phyloP scores from a whole-genome alignment of 1,140 invertebrate genomes.

The Tachypleus tridentatus region DNA sequence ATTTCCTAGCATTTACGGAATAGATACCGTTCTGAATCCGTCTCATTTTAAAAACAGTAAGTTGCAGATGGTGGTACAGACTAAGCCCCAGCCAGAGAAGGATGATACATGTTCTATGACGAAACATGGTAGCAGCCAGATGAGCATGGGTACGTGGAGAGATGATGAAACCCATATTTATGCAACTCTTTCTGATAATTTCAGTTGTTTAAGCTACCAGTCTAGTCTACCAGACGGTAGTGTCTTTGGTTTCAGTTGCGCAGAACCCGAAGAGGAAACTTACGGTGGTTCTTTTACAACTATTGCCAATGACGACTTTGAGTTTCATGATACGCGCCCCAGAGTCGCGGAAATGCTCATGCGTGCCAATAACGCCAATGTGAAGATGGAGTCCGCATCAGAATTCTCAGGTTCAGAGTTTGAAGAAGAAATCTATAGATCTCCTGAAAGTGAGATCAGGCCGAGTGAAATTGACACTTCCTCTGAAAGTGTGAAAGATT shows the following conservation, averaged over 20 bases:
- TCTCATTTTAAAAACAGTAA: conserved; percentile 8
- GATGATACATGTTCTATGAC: too few relatives aligned
- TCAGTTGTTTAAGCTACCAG: conserved; percentile 23
- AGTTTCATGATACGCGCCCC: conserved; percentile 38
- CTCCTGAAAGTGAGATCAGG: not conserved
- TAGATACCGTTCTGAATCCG: conserved; percentile 10
- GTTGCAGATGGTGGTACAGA: too few relatives aligned
- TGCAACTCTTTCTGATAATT: conserved; percentile 39
- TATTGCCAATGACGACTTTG: conserved; percentile 51
- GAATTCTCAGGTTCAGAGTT: not conserved
- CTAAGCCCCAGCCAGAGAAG: too few relatives aligned
- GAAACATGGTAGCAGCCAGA: too few relatives aligned
- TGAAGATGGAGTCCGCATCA: conserved; percentile 4
- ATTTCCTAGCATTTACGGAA: conserved; percentile 8
- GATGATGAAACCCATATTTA: conserved; percentile 38
- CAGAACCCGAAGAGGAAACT: conserved; percentile 12
- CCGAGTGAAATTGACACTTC: not conserved
- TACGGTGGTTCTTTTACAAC: conserved; percentile 44
- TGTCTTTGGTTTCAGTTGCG: conserved; percentile 21
- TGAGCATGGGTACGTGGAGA: not conserved
- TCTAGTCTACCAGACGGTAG: conserved; percentile 30
- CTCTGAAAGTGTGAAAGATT: too few relatives aligned
- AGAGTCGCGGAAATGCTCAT: conserved; percentile 13
- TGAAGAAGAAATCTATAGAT: not conserved
- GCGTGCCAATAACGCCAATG: conserved; percentile 7